Conservation (phyloP, 2,797 vertebrate genomes). For the Nyctalus aviator region DNA sequence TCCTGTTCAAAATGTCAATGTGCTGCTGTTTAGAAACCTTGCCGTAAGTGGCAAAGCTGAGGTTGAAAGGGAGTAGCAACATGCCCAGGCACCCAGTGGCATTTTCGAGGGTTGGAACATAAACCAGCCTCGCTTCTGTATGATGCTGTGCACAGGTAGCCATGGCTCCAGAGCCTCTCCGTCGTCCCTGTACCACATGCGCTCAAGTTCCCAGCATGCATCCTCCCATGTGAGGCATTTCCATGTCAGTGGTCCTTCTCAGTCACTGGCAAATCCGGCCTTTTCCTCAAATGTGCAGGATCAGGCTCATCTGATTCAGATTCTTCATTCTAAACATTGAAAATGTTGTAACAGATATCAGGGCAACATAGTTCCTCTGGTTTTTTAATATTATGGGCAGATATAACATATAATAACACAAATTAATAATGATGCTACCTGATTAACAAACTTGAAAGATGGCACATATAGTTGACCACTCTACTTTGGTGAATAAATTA, state of each 20-base stretch:
- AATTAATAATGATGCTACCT: background rate
- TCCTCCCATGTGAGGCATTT: background rate
- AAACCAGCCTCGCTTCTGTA: background rate
- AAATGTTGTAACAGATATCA: background rate
- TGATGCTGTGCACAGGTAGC: fast-evolving
- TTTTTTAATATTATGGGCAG: background rate
- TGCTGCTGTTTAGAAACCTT: background rate
- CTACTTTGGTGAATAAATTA: background rate
- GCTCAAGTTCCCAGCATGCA: background rate
- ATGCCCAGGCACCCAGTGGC: background rate
- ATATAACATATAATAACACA: background rate
- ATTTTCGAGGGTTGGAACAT: background rate
- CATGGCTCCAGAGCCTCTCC: background rate
- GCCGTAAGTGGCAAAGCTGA: background rate
- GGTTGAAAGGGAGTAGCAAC: background rate
- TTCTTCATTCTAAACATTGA: background rate
- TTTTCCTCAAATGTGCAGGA: background rate
- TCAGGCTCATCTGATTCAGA: background rate
- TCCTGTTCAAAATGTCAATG: background rate
- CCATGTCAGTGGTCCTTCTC: background rate
- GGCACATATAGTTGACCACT: too few species aligned
- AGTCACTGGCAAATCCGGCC: too few species aligned
- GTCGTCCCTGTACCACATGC: background rate
- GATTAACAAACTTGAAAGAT: background rate
- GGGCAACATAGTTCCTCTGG: background rate